These are phyloP conservation scores for Acheta domesticus DNA, from an alignment of 2,888 invertebrate species.

Conservation along the genomic window DNA sequence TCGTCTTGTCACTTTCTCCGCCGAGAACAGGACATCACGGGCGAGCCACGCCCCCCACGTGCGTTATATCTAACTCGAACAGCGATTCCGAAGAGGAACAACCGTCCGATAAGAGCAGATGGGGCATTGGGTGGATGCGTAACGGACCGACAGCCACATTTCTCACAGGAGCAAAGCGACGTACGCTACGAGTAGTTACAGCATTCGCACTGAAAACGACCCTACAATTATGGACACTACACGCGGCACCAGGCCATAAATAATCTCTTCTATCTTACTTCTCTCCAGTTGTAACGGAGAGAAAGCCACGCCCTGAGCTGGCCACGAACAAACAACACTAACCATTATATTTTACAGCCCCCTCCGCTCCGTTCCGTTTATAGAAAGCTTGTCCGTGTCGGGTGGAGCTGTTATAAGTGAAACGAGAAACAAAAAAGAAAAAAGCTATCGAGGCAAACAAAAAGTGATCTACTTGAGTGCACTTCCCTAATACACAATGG, in stretches of 20 bases:
- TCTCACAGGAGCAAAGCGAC: neutral
- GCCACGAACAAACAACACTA: neutral
- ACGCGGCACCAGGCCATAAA: neutral
- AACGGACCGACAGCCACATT: neutral
- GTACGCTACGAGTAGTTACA: neutral
- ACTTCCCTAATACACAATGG: slow-evolving; percentile 18
- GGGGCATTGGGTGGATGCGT: neutral
- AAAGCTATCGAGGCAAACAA: neutral
- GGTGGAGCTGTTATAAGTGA: neutral
- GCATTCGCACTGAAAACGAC: neutral
- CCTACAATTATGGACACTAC: slow-evolving; percentile 6
- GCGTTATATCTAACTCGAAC: neutral
- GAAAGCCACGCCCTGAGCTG: neutral
- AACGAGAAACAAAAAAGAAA: neutral
- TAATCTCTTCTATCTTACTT: neutral
- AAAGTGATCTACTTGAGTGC: slow-evolving; percentile 18
- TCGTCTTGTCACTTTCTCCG: neutral
- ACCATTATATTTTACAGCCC: neutral
- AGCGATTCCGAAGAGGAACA: neutral
- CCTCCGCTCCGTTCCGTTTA: neutral
- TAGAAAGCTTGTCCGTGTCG: neutral
- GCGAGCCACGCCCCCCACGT: neutral
- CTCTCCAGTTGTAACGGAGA: neutral
- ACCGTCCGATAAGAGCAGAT: neutral
- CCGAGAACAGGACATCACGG: neutral